Base-by-base conservation (phyloP, 2,113 vertebrate genomes). In the Pelmatolapia mariae region DNA sequence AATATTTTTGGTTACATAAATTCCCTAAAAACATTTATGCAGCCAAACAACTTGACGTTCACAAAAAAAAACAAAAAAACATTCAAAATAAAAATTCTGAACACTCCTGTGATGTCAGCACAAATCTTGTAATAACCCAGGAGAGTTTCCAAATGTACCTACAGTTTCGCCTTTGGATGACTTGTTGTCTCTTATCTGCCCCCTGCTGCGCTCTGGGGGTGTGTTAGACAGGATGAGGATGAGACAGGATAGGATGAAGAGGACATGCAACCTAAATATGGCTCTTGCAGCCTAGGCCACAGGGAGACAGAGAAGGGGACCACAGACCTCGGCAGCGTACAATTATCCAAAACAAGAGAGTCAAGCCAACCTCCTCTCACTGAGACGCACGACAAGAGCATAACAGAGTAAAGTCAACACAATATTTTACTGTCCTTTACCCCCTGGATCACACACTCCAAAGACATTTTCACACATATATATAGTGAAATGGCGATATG, bases 291-390 rank as follows among this genome's bases (percentile, higher is more conserved):
- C 94, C 93, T 68, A 87, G 94, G 94, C 96, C 96, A 96, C 96
- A 95, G 93, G 95, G 95, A 97, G 96, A 97, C 96, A 96, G 95
- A 93, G 93, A 93, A 92, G 94, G 86, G 95, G 95, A 96, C 96
- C 96, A 96, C 96, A 97, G 95, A 95, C 96, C 95, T 96, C 91
- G 71, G 93, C 87, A 95, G 91, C 45, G 89, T 96, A 94, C 95
- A 97, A 97, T 97, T 97, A 97, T 97, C 96, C 96, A 93, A 96
- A 97, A 97, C 96, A 97, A 95, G 95, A 95, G 80, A 92, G 94
- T 93, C 93, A 95, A 93, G 94, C 95, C 94, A 96, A 95, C 89
- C 94, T 96, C 94, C 91, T 93, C 91, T 95, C 91, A 93, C 90
- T 93, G 93, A 93, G 88, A 92, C 91, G 91, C 91, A 94, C 93